Base-by-base conservation (phyloP, 1,140 invertebrate species). In the Antheraea mylitta region DNA sequence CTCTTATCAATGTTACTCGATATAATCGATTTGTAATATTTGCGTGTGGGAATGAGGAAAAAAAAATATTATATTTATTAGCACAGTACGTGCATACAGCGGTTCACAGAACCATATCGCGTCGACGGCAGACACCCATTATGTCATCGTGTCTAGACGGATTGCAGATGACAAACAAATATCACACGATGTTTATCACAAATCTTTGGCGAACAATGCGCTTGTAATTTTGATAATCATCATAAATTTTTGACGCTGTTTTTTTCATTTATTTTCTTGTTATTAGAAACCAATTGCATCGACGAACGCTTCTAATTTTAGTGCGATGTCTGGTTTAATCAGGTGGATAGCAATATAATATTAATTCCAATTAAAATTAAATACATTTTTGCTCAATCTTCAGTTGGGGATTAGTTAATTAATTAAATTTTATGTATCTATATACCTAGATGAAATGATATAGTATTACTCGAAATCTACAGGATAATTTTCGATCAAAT, bases 71-170 rank as follows among this genome's bases (percentile, higher is more conserved):
- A 42, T 42, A 42, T 42, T 42, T 53, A n/a, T n/a, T n/a, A 0
- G 19, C 60, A 3, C 60, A 61, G 19, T 61, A 18, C 19, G 16
- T 36, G 19, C 19, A 30, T 22, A 13, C 60, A 18, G 60, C 10
- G 61, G 70, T 64, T 71, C 74, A 71, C 74, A 75, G 36, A 66
- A 73, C 68, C 22, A 30, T 30, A 30, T 30, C 22, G 22, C 18
- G 64, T 64, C 62, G 65, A 53, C 18, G 45, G 68, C 74, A 80
- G 79, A 82, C 79, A 66, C 79, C 73, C 74, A 79, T 85, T 85
- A 85, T 82, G 80, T 82, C 81, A 82, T 79, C 68, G 48, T 69
- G 83, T 85, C 81, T 85, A 85, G 82, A 82, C 79, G 58, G 58
- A 61, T 42, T 61, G 59, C 53, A 75, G 70, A 64, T 60, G 73